Evolutionary conservation across 2,888 invertebrate genomes (phyloP), one percentile per base, ranked within the genome.

Genomic region (Platerodrilus igneus): DNA sequence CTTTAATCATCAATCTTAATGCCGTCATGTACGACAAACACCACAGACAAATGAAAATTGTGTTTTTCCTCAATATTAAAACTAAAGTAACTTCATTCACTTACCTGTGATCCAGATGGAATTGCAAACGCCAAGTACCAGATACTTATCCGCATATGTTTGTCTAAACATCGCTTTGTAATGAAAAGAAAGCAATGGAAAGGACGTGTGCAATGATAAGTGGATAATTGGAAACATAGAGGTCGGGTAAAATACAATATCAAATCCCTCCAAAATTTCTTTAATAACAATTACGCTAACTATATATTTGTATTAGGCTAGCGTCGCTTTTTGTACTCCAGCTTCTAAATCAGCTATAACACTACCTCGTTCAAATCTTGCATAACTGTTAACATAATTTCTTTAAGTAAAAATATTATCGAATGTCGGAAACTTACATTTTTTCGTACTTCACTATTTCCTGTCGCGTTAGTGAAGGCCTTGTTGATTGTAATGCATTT

Each of bases 401-500:
- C 64, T 62, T 53, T 53, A 62, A 6, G 68, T 68, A 46, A 67
- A 63, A 56, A 42, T 53, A 2, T 50, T 59, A 6, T 63, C 69
- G 34, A 60, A 65, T 66, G 63, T 10, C 13, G 48, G 50, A 51
- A 28, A 75, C 83, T 79, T 67, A 91, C 89, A 88, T 84, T 60
- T 69, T 74, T 51, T 83, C 77, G 62, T 86, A 92, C 67, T 82
- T 86, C 9, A 66, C 51, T 47, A 78, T 75, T 60, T 92, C 91
- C 16, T 75, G 67, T 9, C 60, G 62, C 3, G 82, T 81, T 3
- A 93, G 74, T 1, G 91, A 90, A 0, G 92, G 90, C 40, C 80
- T 78, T 17, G 88, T 88, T 43, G 79, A 79, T 34, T 65, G 66
- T 30, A 86, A 66, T 0, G 88, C 83, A 37, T 74, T 73, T 44